Evolutionary conservation across 2,888 invertebrate genomes (phyloP), one percentile per base, ranked within the genome.

Genomic region (Eremobia ochroleuca): DNA sequence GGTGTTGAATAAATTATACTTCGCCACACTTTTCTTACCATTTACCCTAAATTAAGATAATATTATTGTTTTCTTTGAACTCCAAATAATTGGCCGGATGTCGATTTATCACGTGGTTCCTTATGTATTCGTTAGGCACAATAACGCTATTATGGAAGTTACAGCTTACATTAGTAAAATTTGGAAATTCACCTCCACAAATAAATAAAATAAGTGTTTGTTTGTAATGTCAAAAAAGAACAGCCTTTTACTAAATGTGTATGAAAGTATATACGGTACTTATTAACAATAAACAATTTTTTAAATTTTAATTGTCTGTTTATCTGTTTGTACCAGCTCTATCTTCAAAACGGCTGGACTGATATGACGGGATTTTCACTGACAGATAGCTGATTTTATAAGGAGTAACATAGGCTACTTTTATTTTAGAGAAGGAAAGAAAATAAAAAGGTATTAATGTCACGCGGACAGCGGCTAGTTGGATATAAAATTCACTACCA

Each of bases 11-110:
- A 64, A 67, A 71, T 82, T 37, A 80, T 2, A 52, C 52, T 25
- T 25, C n/a, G 28, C 34, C 31, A 67, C 4, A 65, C 59, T 76
- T 73, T 79, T 55, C 61, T 43, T 34, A 61, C 21, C 34, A 61
- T 79, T 79, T 68, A 59, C 28, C 2, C 21, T 25, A 49, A 79
- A 73, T 73, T 78, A 61, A 37, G 55, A 66, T 58, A 34, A 34
- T 62, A 71, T 6, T 55, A 52, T 69, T 62, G 40, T 49, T 62
- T 72, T 62, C 58, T 68, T 82, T 74, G 34, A 73, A 67, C 31
- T 52, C 37, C 15, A 55, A 59, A 31, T 52, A 71, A 15, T 34
- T 59, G 18, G 15, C 13, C 18, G 34, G 34, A 31, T 18, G 46
- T 18, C 40, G 28, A 74, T 72, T 74, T 61, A 70, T 68, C 21